Conservation (phyloP, 2,888 invertebrate genomes). For the Tinea semifulvella region DNA sequence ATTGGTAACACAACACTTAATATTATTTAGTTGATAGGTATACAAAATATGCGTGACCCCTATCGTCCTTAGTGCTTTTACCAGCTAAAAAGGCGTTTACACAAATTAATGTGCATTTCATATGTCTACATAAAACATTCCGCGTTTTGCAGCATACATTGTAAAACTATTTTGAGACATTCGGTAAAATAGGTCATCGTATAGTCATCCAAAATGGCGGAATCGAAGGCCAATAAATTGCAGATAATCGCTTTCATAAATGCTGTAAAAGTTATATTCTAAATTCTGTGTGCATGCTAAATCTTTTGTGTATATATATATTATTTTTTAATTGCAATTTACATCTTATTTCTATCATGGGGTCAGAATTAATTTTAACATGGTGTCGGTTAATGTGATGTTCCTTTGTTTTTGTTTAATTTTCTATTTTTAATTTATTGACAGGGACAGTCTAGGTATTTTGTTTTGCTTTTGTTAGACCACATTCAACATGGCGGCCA, state of each 20-base stretch:
- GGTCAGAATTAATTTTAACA: not conserved
- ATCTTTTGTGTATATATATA: conserved; percentile 2
- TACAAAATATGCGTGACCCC: conserved; percentile 49
- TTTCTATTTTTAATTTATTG: not conserved
- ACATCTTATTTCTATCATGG: not conserved
- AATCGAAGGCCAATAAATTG: not conserved
- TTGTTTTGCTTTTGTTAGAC: too few species aligned
- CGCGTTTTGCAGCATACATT: not conserved
- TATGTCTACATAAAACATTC: not conserved
- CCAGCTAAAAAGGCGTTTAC: conserved; percentile 27
- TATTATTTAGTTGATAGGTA: conserved; percentile 60
- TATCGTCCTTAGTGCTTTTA: conserved; percentile 43
- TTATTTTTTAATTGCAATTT: not conserved
- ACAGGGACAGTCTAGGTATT: too few species aligned
- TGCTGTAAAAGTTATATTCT: not conserved
- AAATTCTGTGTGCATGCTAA: conserved; percentile 8
- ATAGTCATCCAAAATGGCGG: conserved; percentile 4
- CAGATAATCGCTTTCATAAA: not conserved
- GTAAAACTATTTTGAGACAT: not conserved
- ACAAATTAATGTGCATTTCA: conserved; percentile 1
- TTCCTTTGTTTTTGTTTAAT: conserved; percentile 1
- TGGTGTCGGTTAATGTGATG: conserved; percentile 14
- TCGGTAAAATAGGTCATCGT: conserved; percentile 7
- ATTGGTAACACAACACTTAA: conserved; percentile 66
- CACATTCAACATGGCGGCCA: too few species aligned